Base-by-base conservation (phyloP, 2,888 invertebrate species). In the Sesamia inferens region DNA sequence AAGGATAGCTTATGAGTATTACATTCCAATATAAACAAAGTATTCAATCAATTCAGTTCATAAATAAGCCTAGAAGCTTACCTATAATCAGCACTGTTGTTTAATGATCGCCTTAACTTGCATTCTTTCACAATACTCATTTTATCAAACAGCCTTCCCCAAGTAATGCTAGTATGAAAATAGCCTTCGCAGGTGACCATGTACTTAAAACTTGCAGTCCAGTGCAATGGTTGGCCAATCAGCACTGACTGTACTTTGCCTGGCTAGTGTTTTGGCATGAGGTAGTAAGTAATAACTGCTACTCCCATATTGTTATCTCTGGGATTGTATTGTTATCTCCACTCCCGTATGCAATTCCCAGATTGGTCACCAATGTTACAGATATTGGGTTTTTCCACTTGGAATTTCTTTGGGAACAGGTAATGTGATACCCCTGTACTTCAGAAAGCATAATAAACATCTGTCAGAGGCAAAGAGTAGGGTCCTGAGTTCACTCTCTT, bases 21-120 rank as follows among this genome's bases (percentile, higher is more conserved):
- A 79, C 24, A 65, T 76, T 65, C 58, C 73, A 73, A 54, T 79
- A 47, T 6, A 76, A 48, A 57, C 67, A 74, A 68, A 58, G 22
- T 58, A 39, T 63, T 63, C 51, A 72, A 63, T 62, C 39, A 59
- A 47, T 58, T 39, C n/a, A 47, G 14, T 22, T 51, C 47, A 54
- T 54, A 54, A 64, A 44, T 31, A 48, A 48, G 14, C 22, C 13
- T 48, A 57, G 57, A 5, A 13, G 44, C 55, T 31, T 39, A 39
- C 5, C 22, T 47, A 24, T 62, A 62, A 48, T 74, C 64, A 62
- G 22, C 5, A 13, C 55, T 19, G 42, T 31, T 24, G 62, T 62
- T 72, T 51, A 55, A 48, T 78, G 48, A 31, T 31, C n/a, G 10
- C 48, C 42, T 78, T 76, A 76, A 62, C 75, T 78, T 22, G 42